These are phyloP conservation scores for Melanogrammus aeglefinus DNA, from an alignment of 2,797 vertebrate genomes.

Conservation along the genomic window DNA sequence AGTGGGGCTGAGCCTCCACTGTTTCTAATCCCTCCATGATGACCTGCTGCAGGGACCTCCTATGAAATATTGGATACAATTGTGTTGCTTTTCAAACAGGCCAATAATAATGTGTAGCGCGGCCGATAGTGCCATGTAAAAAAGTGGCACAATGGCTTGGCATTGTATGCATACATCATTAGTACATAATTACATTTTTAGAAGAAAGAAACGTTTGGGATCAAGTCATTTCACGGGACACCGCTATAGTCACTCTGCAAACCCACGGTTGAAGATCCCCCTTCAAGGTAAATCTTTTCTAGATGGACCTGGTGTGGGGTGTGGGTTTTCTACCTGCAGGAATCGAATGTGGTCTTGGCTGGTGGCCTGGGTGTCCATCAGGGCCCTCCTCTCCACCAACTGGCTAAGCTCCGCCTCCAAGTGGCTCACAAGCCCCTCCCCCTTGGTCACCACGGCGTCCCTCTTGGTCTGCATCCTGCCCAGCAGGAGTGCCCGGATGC, in stretches of 20 bases:
- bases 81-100: too few species aligned
- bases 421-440: constrained; percentile 42
- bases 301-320: neutral
- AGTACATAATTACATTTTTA: too few species aligned
- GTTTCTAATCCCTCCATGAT: neutral
- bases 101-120: too few species aligned
- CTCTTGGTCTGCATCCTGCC: constrained; percentile 61
- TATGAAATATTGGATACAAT: too few species aligned
- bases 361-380: constrained; percentile 65
- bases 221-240: too few species aligned
- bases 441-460: constrained; percentile 55
- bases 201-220: too few species aligned
- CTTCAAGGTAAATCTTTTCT: neutral
- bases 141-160: too few species aligned
- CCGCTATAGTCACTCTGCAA: too few species aligned
- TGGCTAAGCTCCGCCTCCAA: constrained; percentile 61
- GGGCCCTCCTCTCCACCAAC: constrained; percentile 51
- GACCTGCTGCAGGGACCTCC: too few species aligned
- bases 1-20: neutral
- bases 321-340: constrained; percentile 59
- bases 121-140: too few species aligned
- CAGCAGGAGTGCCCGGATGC: constrained; percentile 61
- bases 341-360: constrained; percentile 76
- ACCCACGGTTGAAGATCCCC: too few species aligned
- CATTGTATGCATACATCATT: too few species aligned